Percentiles rank a stretch among this genome's conserved stretches.
Conservation (phyloP, 2,797 vertebrate species). For the Meda fulgida region DNA sequence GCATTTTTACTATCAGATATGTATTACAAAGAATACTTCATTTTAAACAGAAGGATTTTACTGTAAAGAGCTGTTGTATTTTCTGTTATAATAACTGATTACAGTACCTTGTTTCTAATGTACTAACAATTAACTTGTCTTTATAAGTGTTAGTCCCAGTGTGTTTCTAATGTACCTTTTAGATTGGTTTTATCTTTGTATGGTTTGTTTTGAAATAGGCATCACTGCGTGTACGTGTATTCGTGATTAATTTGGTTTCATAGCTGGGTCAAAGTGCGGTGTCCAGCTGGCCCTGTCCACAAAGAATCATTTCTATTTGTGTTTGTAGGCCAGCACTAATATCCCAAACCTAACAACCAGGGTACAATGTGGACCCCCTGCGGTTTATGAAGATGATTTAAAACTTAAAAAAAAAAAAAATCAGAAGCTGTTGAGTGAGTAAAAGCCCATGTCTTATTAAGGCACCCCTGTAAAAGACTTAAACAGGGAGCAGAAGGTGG, state of each 20-base stretch:
- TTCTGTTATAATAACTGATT: not conserved
- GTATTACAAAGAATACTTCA: not conserved
- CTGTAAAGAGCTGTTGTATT: not conserved
- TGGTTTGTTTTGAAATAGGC: slow-evolving; percentile 4
- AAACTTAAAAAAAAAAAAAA: not conserved
- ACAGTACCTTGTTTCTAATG: not conserved
- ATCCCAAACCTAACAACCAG: slow-evolving; percentile 11
- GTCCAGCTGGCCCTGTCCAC: slow-evolving; percentile 29
- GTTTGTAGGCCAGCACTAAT: slow-evolving; percentile 2
- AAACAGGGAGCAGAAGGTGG: not conserved
- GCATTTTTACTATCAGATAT: not conserved
- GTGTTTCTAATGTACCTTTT: not conserved
- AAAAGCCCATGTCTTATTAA: not conserved
- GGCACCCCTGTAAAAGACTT: not conserved
- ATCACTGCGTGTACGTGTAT: not conserved
- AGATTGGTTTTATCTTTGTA: not conserved
- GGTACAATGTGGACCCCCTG: not conserved
- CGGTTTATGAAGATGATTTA: not conserved
- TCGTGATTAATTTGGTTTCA: not conserved
- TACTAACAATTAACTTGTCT: not conserved
- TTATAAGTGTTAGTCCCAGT: not conserved
- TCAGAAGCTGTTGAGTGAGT: not conserved
- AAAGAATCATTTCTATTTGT: slow-evolving; percentile 14
- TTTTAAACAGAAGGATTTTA: not conserved
- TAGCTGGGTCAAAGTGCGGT: slow-evolving; percentile 37